Evolutionary conservation across 2,888 invertebrate genomes (phyloP).

Genomic region (Uropetala carovei): DNA sequence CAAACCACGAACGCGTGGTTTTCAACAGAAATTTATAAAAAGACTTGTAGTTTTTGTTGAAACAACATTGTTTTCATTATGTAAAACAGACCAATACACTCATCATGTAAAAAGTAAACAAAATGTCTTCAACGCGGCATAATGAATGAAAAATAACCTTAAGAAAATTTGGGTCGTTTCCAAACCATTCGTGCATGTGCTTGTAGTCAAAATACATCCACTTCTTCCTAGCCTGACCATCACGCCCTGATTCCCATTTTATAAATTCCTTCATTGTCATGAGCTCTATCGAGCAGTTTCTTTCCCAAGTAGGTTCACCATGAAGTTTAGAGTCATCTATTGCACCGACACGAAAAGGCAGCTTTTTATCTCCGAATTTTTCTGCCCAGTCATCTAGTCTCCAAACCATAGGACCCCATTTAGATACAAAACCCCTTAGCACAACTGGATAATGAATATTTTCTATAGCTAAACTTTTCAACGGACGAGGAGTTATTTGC

Average conservation of each 20-base stretch:
- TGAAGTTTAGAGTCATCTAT: slow-evolving; percentile 73
- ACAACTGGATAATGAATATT: slow-evolving; percentile 76
- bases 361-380: slow-evolving; percentile 77
- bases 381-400: slow-evolving; percentile 79
- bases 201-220: slow-evolving; percentile 94
- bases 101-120: too few relatives aligned
- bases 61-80: too few relatives aligned
- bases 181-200: slow-evolving; percentile 84
- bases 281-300: slow-evolving; percentile 79
- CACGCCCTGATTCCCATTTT: slow-evolving; percentile 68
- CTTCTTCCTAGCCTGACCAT: slow-evolving; percentile 72
- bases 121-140: too few relatives aligned
- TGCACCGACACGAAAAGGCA: slow-evolving; percentile 79
- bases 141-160: slow-evolving; percentile 75
- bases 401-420: slow-evolving; percentile 81
- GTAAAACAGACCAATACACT: too few relatives aligned
- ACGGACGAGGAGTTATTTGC: not conserved
- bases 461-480: slow-evolving; percentile 7
- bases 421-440: slow-evolving; percentile 77
- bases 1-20: too few relatives aligned
- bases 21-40: too few relatives aligned
- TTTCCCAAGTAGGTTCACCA: slow-evolving; percentile 87
- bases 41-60: too few relatives aligned
- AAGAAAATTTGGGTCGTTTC: slow-evolving; percentile 77
- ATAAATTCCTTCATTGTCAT: slow-evolving; percentile 83